Percentiles rank a stretch among this genome's conserved stretches.
Conservation (phyloP, 2,888 invertebrate species). For the Blomia tropicalis region DNA sequence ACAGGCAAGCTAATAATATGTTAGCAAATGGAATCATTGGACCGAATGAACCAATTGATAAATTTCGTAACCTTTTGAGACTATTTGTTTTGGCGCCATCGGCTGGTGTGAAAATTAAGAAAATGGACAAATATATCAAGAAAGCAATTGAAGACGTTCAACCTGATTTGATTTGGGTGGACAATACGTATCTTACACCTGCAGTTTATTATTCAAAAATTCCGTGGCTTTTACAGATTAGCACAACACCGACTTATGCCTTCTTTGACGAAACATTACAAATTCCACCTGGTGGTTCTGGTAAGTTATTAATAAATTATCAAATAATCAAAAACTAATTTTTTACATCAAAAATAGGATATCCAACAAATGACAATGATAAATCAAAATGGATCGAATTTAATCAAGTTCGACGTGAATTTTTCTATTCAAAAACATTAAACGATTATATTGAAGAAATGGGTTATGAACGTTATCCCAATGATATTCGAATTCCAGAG, state of each 20-base stretch:
- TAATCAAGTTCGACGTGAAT: background rate
- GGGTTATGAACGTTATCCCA: conserved; percentile 1
- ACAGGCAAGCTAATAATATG: background rate
- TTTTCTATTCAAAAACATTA: background rate
- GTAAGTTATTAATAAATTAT: background rate
- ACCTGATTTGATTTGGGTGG: conserved; percentile 6
- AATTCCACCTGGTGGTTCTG: conserved; percentile 8
- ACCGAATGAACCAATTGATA: background rate
- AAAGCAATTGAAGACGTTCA: background rate
- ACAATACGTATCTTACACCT: conserved; percentile 1
- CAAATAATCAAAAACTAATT: background rate
- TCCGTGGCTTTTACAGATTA: background rate
- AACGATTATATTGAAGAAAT: background rate
- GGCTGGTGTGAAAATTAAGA: background rate
- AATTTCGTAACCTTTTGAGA: conserved; percentile 2
- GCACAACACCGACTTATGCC: background rate
- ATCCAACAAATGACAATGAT: background rate
- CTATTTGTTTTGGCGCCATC: background rate
- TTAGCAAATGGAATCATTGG: conserved; percentile 4
- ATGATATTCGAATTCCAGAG: background rate
- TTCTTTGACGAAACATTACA: background rate
- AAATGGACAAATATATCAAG: background rate
- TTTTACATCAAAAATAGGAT: background rate
- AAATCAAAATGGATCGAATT: background rate
- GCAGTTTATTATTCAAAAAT: conserved; percentile 3